These are phyloP conservation scores for Ophonus ardosiacus DNA, from an alignment of 2,888 invertebrate species.

Conservation along the genomic window DNA sequence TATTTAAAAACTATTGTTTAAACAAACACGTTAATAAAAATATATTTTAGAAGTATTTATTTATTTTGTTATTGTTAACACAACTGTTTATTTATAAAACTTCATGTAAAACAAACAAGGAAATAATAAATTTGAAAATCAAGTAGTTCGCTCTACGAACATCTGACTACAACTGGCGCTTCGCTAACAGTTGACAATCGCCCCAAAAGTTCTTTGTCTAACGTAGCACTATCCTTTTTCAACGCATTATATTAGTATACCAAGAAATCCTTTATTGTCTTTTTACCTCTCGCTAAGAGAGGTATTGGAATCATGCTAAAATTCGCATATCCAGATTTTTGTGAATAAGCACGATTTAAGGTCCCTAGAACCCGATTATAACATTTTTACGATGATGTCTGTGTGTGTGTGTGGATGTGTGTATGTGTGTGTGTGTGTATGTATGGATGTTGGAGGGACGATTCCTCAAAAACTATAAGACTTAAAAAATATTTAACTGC, in stretches of 20 bases:
- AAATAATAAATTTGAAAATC: slow-evolving; percentile 8
- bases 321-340: too few relatives aligned
- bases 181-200: slow-evolving; percentile 13
- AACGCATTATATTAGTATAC: background rate
- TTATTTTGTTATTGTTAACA: background rate
- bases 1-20: background rate
- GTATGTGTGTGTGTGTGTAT: too few relatives aligned
- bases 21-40: background rate
- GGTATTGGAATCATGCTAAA: too few relatives aligned
- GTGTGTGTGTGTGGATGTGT: too few relatives aligned
- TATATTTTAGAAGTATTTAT: background rate
- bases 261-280: background rate
- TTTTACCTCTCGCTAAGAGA: background rate
- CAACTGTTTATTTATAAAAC: background rate
- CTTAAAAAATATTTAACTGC: too few relatives aligned
- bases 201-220: slow-evolving; percentile 13
- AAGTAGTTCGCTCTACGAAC: background rate
- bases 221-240: background rate
- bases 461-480: too few relatives aligned
- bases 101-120: background rate
- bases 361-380: too few relatives aligned
- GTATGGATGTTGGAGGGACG: too few relatives aligned
- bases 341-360: too few relatives aligned
- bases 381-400: too few relatives aligned
- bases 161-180: slow-evolving; percentile 19